Percentiles rank a stretch among this genome's conserved stretches.
phyloP scores from a whole-genome alignment of 2,797 vertebrate species.

The Vultur gryphus region DNA sequence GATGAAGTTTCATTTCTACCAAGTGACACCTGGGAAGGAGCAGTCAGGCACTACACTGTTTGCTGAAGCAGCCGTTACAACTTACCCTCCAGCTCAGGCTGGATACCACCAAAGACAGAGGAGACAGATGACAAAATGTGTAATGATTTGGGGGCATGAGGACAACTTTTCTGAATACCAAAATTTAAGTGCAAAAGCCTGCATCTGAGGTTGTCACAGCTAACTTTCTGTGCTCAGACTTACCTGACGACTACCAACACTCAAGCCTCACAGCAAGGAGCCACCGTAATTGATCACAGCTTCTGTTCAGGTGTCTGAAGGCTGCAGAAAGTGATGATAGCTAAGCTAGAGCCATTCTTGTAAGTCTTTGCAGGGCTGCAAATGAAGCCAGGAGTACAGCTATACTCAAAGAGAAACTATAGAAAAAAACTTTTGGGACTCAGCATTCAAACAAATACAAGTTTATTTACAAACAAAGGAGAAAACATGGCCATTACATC shows the following conservation, averaged over 20 bases:
- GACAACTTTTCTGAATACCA: not conserved
- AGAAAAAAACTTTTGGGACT: not conserved
- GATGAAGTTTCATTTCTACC: not conserved
- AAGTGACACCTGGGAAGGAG: too few species aligned
- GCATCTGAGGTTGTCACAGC: not conserved
- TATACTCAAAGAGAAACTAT: not conserved
- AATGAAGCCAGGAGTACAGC: not conserved
- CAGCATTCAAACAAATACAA: not conserved
- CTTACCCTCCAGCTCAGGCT: not conserved
- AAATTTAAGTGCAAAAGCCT: not conserved
- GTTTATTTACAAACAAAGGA: slow-evolving; percentile 61
- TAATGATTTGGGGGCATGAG: not conserved
- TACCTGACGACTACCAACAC: not conserved
- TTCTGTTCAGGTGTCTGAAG: not conserved
- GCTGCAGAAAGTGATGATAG: not conserved
- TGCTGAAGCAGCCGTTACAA: not conserved
- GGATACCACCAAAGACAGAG: not conserved
- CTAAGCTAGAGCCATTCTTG: not conserved
- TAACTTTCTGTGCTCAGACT: not conserved
- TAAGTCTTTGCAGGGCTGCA: not conserved
- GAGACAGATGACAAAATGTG: not conserved
- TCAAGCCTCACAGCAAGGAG: not conserved
- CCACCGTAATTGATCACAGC: not conserved
- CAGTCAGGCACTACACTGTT: not conserved
- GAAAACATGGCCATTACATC: not conserved